A percentile compares a stretch with the other conserved stretches of the same genome.
These are phyloP conservation scores for Dasypus novemcinctus DNA, from an alignment of 2,113 vertebrate genomes.

Conservation along the genomic window DNA sequence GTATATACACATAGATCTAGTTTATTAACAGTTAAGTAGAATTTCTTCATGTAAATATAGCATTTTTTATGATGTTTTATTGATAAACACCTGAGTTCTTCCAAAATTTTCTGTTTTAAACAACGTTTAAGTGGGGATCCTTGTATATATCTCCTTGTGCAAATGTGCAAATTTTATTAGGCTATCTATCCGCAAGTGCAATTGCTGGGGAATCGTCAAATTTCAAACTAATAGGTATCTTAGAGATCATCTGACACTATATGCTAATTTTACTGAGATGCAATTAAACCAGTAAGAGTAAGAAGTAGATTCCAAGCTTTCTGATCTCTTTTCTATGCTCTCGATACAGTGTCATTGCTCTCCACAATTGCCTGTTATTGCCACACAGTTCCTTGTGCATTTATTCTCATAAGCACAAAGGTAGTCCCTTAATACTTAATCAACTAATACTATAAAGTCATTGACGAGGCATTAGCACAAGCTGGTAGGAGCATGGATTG, in stretches of 20 bases:
- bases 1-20: not conserved
- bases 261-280: not conserved
- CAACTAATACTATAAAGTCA: not conserved
- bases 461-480: not conserved
- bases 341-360: not conserved
- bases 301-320: not conserved
- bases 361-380: not conserved
- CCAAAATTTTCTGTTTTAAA: not conserved
- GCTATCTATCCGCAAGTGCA: not conserved
- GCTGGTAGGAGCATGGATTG: not conserved
- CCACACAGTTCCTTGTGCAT: not conserved
- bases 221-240: constrained; percentile 20
- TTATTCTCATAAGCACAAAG: not conserved
- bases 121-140: not conserved
- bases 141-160: not conserved
- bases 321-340: not conserved
- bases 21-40: not conserved
- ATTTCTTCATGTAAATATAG: not conserved
- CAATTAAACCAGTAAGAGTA: not conserved
- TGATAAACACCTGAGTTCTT: not conserved
- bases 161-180: not conserved
- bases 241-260: not conserved
- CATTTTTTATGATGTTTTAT: not conserved
- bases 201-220: not conserved
- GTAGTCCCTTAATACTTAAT: not conserved